A percentile compares a stretch with the other conserved stretches of the same genome.
Evolutionary conservation across 2,113 vertebrate genomes (phyloP).

Genomic region (Phrynosoma platyrhinos): DNA sequence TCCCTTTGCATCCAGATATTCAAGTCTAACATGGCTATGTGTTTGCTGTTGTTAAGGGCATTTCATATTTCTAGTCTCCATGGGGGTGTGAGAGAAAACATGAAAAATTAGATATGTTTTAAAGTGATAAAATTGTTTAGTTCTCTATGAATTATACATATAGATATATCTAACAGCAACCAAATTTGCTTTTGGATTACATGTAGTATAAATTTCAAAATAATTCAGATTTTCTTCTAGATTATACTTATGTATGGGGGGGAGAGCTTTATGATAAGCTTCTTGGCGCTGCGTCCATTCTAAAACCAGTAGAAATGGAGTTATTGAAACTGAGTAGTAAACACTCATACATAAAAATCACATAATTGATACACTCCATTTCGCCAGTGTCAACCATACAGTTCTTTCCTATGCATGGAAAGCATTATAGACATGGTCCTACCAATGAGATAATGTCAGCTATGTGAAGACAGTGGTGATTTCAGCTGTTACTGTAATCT

Average conservation of each 20-base stretch:
- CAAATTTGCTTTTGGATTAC: slow-evolving; percentile 1
- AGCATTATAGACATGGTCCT: not conserved
- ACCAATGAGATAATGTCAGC: not conserved
- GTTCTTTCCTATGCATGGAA: not conserved
- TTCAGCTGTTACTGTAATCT: not conserved
- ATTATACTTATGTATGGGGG: not conserved
- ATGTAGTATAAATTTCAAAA: not conserved
- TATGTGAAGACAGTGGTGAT: not conserved
- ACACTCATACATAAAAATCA: not conserved
- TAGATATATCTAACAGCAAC: not conserved
- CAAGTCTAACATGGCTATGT: too few species aligned
- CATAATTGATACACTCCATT: not conserved
- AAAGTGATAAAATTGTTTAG: too few species aligned
- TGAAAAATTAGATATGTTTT: not conserved
- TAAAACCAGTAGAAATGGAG: not conserved
- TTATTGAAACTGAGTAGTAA: not conserved
- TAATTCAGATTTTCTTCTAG: not conserved
- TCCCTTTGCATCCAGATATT: too few species aligned
- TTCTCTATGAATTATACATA: not conserved
- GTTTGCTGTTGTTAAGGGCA: not conserved
- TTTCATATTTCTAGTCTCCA: too few species aligned
- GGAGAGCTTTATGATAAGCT: not conserved
- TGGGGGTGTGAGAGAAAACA: too few species aligned
- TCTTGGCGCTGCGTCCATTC: not conserved
- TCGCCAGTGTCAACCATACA: too few species aligned